Conservation (phyloP, 2,888 invertebrate genomes). For the Agrilus biguttatus region DNA sequence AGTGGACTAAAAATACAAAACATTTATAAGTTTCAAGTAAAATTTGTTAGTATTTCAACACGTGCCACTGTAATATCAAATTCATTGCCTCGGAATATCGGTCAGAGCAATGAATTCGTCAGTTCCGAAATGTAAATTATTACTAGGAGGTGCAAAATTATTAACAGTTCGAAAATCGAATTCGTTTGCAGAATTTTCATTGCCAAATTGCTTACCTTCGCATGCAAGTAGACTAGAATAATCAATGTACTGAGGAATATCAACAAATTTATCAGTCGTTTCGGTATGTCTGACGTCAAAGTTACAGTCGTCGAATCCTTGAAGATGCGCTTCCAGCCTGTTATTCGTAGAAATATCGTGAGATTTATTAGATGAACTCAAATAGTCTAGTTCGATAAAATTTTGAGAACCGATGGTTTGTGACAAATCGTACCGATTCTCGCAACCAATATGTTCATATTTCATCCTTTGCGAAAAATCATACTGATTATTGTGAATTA, state of each 20-base stretch:
- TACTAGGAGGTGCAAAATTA: slow-evolving; percentile 10
- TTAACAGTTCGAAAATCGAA: slow-evolving; percentile 26
- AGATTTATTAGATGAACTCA: no score
- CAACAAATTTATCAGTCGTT: slow-evolving; percentile 17
- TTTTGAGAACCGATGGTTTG: no score
- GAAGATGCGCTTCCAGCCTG: not conserved
- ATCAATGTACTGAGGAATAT: slow-evolving; percentile 24
- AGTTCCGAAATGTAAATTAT: slow-evolving; percentile 9
- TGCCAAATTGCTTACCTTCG: slow-evolving; percentile 19
- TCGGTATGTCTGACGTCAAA: slow-evolving; percentile 10
- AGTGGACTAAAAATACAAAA: no score
- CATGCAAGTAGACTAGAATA: slow-evolving; percentile 23
- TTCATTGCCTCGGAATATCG: not conserved
- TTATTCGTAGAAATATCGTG: no score
- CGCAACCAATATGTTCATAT: not conserved
- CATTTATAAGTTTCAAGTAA: no score
- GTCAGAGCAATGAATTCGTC: slow-evolving; percentile 8
- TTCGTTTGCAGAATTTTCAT: slow-evolving; percentile 22
- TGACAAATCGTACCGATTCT: no score
- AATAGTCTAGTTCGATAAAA: no score
- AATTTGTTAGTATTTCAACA: no score
- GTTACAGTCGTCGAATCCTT: slow-evolving; percentile 9
- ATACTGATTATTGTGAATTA: no score
- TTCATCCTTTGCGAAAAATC: slow-evolving; percentile 1
- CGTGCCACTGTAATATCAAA: no score